These are phyloP conservation scores for Pantherophis vulpinus DNA, from an alignment of 2,797 vertebrate genomes.

Conservation along the genomic window DNA sequence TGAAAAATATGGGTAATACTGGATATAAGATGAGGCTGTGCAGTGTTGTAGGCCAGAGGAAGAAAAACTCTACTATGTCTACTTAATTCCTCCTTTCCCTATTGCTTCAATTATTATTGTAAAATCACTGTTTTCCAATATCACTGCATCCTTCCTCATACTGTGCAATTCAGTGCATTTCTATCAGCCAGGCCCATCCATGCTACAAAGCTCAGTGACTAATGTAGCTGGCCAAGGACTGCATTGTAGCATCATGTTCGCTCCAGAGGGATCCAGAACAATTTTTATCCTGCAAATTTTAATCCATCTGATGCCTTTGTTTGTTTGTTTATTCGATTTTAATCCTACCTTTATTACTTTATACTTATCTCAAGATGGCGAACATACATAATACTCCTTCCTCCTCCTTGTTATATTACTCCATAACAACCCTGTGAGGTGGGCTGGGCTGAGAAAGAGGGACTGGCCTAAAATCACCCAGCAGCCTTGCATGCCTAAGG, in stretches of 20 bases:
- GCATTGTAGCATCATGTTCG: slow-evolving; percentile 17
- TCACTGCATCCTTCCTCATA: neutral
- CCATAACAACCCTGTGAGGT: neutral
- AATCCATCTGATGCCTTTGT: neutral
- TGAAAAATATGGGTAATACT: too few species aligned
- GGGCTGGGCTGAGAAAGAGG: neutral
- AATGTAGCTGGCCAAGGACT: slow-evolving; percentile 17
- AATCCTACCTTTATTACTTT: neutral
- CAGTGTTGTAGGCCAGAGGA: neutral
- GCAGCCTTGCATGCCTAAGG: neutral
- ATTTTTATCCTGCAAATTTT: slow-evolving; percentile 2
- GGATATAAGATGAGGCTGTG: neutral
- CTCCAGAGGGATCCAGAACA: neutral
- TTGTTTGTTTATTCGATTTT: neutral
- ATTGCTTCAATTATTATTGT: neutral
- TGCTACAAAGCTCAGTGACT: neutral
- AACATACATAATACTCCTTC: neutral
- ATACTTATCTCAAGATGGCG: neutral
- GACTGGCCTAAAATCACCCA: neutral
- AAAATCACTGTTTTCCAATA: neutral
- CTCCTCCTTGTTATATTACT: too few species aligned
- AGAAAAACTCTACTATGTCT: neutral
- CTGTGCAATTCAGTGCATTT: neutral
- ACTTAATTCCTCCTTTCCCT: neutral
- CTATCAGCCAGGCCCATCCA: accelerated